phyloP scores from a whole-genome alignment of 2,888 invertebrate species.

The Lycocerus yunnanus region DNA sequence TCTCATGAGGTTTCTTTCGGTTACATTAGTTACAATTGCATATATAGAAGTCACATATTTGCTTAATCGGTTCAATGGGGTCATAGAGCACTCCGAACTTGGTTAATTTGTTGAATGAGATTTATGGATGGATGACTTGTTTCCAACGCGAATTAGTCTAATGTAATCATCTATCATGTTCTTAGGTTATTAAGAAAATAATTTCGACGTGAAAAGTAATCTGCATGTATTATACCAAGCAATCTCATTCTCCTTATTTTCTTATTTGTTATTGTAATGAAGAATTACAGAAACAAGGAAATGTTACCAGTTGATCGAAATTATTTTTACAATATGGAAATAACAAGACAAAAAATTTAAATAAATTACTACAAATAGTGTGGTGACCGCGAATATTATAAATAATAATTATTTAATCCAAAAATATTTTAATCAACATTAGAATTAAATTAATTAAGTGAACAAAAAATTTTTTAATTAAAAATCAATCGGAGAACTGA shows the following conservation, averaged over 20 bases:
- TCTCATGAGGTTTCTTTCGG: not conserved
- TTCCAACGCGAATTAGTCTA: not conserved
- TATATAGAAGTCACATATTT: not conserved
- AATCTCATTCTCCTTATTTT: not conserved
- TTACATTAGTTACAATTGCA: not conserved
- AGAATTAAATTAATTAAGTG: too few relatives aligned
- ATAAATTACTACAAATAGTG: too few relatives aligned
- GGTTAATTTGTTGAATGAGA: not conserved
- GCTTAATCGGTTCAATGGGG: not conserved
- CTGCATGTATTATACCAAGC: not conserved
- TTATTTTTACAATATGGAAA: not conserved
- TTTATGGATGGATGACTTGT: not conserved
- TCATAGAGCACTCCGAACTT: not conserved
- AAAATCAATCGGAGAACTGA: too few relatives aligned
- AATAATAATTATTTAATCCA: too few relatives aligned
- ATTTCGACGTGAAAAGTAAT: not conserved
- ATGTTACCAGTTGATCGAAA: not conserved
- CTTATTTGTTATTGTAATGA: not conserved
- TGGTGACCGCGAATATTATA: too few relatives aligned
- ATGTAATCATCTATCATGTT: not conserved
- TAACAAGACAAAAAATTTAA: not conserved
- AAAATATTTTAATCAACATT: too few relatives aligned
- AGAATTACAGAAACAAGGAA: not conserved
- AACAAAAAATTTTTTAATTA: too few relatives aligned
- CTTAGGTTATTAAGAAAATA: constrained; percentile 14